Conservation (phyloP, 2,888 invertebrate genomes). For the Meiosimyza decipiens region DNA sequence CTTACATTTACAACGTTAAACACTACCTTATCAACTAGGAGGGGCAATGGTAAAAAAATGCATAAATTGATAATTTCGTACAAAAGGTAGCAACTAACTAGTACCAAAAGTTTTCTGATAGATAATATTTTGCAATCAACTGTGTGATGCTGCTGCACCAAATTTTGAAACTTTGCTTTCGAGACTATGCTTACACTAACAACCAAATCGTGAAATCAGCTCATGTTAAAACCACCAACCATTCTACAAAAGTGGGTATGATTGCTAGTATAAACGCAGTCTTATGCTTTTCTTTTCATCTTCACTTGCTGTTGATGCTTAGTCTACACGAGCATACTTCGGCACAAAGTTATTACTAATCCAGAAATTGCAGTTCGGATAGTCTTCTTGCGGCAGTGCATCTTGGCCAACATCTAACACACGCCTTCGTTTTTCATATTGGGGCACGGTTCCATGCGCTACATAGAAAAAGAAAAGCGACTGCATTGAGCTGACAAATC, state of each 20-base stretch:
- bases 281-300: background rate
- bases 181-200: background rate
- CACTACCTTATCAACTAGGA: conserved; percentile 24
- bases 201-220: no score
- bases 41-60: conserved; percentile 21
- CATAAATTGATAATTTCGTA: conserved; percentile 33
- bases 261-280: background rate
- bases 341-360: conserved; percentile 80
- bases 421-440: conserved; percentile 70
- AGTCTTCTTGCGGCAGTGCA: conserved; percentile 72
- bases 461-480: conserved; percentile 85
- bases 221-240: no score
- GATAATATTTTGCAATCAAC: conserved; percentile 6
- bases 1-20: conserved; percentile 34
- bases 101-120: background rate
- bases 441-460: conserved; percentile 77
- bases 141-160: background rate
- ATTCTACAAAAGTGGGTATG: no score
- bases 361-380: conserved; percentile 83
- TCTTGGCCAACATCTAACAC: conserved; percentile 80
- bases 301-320: conserved; percentile 56
- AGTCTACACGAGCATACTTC: conserved; percentile 80
- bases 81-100: conserved; percentile 29
- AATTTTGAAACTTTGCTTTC: no score
- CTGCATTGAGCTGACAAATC: conserved; percentile 83